Percentiles rank a stretch among this genome's conserved stretches.
These are phyloP conservation scores for Radopholus similis DNA, from an alignment of 1,140 invertebrate species.

Conservation along the genomic window DNA sequence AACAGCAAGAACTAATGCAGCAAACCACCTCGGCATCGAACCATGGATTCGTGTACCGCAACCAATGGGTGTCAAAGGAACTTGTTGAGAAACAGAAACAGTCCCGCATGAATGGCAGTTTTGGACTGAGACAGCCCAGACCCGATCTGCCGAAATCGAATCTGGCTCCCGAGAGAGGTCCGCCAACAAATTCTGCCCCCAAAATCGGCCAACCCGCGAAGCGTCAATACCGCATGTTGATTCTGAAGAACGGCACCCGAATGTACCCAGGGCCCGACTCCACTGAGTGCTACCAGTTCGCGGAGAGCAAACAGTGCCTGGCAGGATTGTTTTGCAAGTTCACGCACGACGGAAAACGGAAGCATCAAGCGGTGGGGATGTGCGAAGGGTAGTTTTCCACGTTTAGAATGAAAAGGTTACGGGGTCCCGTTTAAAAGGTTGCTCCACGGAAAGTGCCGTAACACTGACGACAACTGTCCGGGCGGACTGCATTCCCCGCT, in stretches of 20 bases:
- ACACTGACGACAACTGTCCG: constrained; percentile 30
- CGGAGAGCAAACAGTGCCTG: constrained; percentile 16
- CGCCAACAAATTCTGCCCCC: constrained; percentile 19
- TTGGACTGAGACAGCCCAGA: neutral
- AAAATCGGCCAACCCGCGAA: too few relatives aligned
- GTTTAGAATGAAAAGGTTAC: constrained; percentile 16
- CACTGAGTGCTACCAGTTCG: constrained; percentile 40
- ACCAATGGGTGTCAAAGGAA: too few relatives aligned
- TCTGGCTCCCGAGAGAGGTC: constrained; percentile 4
- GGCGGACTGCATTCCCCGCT: constrained; percentile 24
- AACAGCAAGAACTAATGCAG: neutral
- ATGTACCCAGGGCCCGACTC: constrained; percentile 33
- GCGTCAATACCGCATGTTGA: too few relatives aligned
- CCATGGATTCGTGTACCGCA: too few relatives aligned
- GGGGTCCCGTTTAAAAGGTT: constrained; percentile 19
- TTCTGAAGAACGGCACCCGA: constrained; percentile 34
- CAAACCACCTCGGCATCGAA: too few relatives aligned
- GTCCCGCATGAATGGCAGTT: too few relatives aligned
- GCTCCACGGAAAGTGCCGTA: constrained; percentile 35
- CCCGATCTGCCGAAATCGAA: neutral
- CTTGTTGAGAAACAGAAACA: too few relatives aligned
- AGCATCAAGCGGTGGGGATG: constrained; percentile 23
- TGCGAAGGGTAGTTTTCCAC: constrained; percentile 23
- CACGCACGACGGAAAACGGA: constrained; percentile 22
- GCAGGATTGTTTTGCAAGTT: constrained; percentile 32